Base-by-base conservation (phyloP, 2,113 vertebrate genomes). In the Sprattus sprattus region DNA sequence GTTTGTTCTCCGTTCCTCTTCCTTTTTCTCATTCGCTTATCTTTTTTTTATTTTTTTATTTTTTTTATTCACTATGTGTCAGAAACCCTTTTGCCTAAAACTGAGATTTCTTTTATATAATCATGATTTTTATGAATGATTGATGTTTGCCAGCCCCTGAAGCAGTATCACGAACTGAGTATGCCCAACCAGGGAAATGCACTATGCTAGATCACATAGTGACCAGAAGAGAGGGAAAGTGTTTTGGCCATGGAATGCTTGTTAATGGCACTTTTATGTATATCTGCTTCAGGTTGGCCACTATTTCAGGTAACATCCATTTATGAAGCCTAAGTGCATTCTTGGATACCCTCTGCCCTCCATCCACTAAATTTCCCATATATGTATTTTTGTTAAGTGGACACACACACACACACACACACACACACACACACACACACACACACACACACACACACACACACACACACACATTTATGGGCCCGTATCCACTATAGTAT, bases 251-350 rank as follows among this genome's bases (percentile, higher is more conserved):
- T 54, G 86, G 46, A 83, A 82, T 1, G n/a, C 81, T 84, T 60
- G 87, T 85, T 89, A 88, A 89, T 89, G 87, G 85, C 54, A 82
- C 87, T 88, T 89, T 88, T 87, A 89, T 89, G 85, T 89, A 89
- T 82, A 49, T 71, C 50, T 22, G 25, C 18, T 46, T 28, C 10
- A 32, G 28, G 15, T 39, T 20, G 82, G 28, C 6, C 13, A 39
- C 52, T 83, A 83, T 83, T 83, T 83, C 52, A 83, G 52, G 82
- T 83, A 54, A 25, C 9, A 39, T 83, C 47, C 47, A 83, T 47
- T 49, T 50, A 28, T 0, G 25, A 83, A 6, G 4, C 32, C 45
- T 83, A 83, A 83, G 82, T 83, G 82, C 82, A 52, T 83, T 83
- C n/a, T 78, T 78, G 71, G 71, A 32, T 78, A 78, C 71, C 71